A percentile compares a stretch with the other conserved stretches of the same genome.
Evolutionary conservation across 2,888 invertebrate species (phyloP).

Genomic region (Eupithecia subumbrata): DNA sequence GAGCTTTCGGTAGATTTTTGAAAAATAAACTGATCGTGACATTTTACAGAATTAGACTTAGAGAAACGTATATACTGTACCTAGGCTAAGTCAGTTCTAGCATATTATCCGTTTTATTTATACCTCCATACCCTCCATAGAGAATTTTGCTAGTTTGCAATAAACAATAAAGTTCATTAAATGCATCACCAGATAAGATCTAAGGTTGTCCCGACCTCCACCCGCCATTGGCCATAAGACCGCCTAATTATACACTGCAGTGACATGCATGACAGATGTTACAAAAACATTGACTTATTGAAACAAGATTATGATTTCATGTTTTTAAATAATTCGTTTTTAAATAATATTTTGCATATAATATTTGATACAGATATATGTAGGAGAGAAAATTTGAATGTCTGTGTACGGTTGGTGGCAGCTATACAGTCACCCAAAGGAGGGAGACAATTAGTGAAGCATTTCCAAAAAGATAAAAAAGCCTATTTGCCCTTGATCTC

Average conservation of each 20-base stretch:
- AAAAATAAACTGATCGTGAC: too few relatives aligned
- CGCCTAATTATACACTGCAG: slow-evolving; percentile 35
- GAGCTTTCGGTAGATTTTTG: too few relatives aligned
- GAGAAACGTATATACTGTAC: too few relatives aligned
- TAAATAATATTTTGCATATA: slow-evolving; percentile 2
- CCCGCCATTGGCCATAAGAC: slow-evolving; percentile 61
- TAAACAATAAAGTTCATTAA: neutral
- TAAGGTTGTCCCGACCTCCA: slow-evolving; percentile 56
- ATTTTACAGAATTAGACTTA: too few relatives aligned
- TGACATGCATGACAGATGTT: slow-evolving; percentile 33
- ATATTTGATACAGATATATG: neutral
- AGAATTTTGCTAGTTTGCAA: too few relatives aligned
- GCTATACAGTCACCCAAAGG: neutral
- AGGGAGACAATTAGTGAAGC: too few relatives aligned
- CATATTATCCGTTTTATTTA: too few relatives aligned
- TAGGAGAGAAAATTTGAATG: neutral
- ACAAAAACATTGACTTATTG: slow-evolving; percentile 36
- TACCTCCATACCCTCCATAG: too few relatives aligned
- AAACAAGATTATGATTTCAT: slow-evolving; percentile 31
- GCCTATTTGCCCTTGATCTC: too few relatives aligned
- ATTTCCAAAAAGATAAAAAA: too few relatives aligned
- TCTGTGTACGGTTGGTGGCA: neutral
- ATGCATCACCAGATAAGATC: slow-evolving; percentile 12
- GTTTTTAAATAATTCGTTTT: slow-evolving; percentile 6
- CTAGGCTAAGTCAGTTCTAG: too few relatives aligned